Conservation (phyloP, 2,797 vertebrate species). For the Thamnophis elegans region DNA sequence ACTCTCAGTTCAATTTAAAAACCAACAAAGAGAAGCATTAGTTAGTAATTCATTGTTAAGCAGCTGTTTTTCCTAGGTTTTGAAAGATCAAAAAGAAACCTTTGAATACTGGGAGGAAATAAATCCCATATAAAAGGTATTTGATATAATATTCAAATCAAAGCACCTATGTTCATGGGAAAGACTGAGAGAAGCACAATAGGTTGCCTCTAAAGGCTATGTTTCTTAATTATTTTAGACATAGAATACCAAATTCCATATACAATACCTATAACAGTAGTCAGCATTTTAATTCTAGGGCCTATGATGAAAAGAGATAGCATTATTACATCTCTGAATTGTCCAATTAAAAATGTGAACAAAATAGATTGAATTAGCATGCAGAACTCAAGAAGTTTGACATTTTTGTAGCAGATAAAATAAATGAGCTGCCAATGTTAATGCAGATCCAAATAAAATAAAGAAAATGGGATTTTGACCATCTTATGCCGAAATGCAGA, state of each 20-base stretch:
- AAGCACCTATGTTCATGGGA: not conserved
- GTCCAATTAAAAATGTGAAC: conserved; percentile 40
- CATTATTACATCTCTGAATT: conserved; percentile 28
- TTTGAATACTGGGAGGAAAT: not conserved
- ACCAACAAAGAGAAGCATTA: not conserved
- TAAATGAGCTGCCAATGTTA: conserved; percentile 59
- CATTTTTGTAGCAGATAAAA: conserved; percentile 58
- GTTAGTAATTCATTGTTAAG: not conserved
- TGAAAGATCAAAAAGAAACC: not conserved
- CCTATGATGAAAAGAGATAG: conserved; percentile 10
- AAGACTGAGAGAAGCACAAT: conserved; percentile 27
- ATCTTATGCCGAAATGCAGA: not conserved
- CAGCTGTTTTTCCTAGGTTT: not conserved
- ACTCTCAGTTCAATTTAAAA: not conserved
- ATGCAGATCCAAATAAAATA: conserved; percentile 40
- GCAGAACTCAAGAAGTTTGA: conserved; percentile 42
- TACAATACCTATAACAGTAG: not conserved
- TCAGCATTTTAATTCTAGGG: conserved; percentile 24
- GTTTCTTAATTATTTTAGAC: conserved; percentile 44
- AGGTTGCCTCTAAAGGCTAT: conserved; percentile 22
- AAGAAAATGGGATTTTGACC: conserved; percentile 29
- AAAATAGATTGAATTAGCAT: conserved; percentile 29
- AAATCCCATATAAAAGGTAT: not conserved
- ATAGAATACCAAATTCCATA: conserved; percentile 38
- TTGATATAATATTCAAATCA: not conserved